phyloP scores from a whole-genome alignment of 2,888 invertebrate genomes.

The Aspidiotus rigidus region DNA sequence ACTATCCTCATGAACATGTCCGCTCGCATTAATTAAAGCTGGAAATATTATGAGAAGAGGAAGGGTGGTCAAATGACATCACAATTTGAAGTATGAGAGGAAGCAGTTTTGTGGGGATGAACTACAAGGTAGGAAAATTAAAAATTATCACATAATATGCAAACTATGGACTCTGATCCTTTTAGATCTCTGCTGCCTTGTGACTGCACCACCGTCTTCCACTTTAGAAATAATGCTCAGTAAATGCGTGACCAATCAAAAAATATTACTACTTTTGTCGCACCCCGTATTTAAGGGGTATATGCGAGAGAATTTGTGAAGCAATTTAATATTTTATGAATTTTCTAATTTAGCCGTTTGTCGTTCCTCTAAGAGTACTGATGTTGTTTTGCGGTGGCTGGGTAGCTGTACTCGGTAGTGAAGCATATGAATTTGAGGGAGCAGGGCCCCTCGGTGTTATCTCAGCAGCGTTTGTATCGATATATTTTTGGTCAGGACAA shows the following conservation, averaged over 20 bases:
- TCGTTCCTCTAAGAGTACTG: conserved; percentile 68
- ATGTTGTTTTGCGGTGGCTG: conserved; percentile 73
- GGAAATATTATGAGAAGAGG: too few species aligned
- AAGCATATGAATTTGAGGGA: conserved; percentile 62
- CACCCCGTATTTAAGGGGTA: conserved; percentile 5
- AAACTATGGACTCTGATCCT: too few species aligned
- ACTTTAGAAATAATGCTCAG: background rate
- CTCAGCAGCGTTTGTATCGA: conserved; percentile 70
- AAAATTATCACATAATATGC: too few species aligned
- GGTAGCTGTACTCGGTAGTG: conserved; percentile 77
- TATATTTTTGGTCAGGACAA: conserved; percentile 69
- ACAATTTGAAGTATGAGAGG: too few species aligned
- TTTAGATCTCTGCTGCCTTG: too few species aligned
- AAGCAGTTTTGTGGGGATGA: too few species aligned
- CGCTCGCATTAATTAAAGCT: too few species aligned
- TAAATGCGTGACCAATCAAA: background rate
- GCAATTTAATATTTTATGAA: background rate
- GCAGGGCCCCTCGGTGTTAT: conserved; percentile 76
- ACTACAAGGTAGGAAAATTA: too few species aligned
- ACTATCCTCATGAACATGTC: too few species aligned
- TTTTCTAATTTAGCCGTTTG: conserved; percentile 51
- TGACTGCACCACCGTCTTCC: background rate
- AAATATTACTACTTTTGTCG: too few species aligned
- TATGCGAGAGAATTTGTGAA: background rate
- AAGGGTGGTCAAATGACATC: too few species aligned